phyloP scores from a whole-genome alignment of 1,140 invertebrate species.

The Tyrophagus putrescentiae region DNA sequence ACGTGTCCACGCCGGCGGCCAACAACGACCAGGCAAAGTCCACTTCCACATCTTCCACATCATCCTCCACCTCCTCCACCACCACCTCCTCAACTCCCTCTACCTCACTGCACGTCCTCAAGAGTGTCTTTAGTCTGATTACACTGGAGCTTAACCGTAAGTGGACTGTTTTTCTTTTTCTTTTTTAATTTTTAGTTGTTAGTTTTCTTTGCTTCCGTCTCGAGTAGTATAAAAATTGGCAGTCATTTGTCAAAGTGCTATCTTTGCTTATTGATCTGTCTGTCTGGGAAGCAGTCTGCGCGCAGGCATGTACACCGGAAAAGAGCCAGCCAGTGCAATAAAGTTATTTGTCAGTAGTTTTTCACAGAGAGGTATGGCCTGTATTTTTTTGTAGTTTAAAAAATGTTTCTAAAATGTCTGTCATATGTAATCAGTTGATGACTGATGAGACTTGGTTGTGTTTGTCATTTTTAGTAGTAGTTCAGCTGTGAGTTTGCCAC shows the following conservation, averaged over 20 bases:
- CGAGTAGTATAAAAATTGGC: too few species aligned
- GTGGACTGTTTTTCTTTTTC: conserved; percentile 32
- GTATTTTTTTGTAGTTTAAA: not conserved
- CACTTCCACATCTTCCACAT: not conserved
- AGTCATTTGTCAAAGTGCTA: not conserved
- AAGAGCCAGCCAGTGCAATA: too few species aligned
- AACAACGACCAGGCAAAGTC: not conserved
- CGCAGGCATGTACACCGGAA: too few species aligned
- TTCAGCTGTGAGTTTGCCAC: too few species aligned
- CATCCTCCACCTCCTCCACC: not conserved
- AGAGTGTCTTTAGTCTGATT: conserved; percentile 37
- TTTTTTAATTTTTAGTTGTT: not conserved
- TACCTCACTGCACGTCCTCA: not conserved
- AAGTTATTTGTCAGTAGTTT: too few species aligned
- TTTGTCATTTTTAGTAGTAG: not conserved
- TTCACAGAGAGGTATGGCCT: too few species aligned
- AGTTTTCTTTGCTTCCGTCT: not conserved
- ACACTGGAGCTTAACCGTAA: conserved; percentile 65
- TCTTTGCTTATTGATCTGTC: too few species aligned
- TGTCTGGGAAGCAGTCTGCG: too few species aligned
- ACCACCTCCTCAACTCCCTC: not conserved
- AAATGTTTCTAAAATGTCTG: not conserved
- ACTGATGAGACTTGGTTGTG: not conserved
- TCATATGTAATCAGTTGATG: not conserved
- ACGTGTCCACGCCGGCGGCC: not conserved